Evolutionary conservation across 2,888 invertebrate species (phyloP), one percentile per base, ranked within the genome.

Genomic region (Caenorhabditis doughertyi): DNA sequence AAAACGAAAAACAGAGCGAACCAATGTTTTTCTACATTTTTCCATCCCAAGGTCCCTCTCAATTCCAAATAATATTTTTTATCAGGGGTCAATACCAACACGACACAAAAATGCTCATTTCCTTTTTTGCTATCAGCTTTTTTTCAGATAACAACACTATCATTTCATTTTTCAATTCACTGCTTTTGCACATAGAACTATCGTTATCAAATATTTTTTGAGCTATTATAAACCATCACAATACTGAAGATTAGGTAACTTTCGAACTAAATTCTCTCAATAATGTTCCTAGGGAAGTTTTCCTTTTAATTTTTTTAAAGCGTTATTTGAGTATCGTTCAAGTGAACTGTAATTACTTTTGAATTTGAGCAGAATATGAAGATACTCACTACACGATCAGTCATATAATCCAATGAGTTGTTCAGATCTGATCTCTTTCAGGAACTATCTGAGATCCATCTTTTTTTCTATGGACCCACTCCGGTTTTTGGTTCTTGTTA

Each of bases 61-160:
- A 4, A 11, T 65, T 47, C 29, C 49, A 3, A 18, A 18, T 32
- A 35, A 21, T 76, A 49, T 76, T 68, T 60, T 49, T 58, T 67
- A 60, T 71, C 71, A 72, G 70, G 53, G 55, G 62, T 73, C 64
- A 73, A 64, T 55, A 64, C 13, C 21, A 23, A 60, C 62, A 60
- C n/a, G n/a, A n/a, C 49, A 51, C 42, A 60, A 64, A 64, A 73
- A 62, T 62, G 72, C 67, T 65, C 67, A 39, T 65, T 60, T 44
- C 29, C n/a, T 55, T 23, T 25, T 53, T 58, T 32, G 21, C n/a
- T 55, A n/a, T 44, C 35, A 13, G 23, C 35, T 21, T 39, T 35
- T 42, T 60, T 42, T 42, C 42, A 29, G 39, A 70, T 56, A 58
- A 58, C 35, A 71, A 18, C 27, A 18, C 21, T 27, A 27, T 8